Conservation (phyloP, 2,797 vertebrate genomes). For the Helicolenus hilgendorfi region DNA sequence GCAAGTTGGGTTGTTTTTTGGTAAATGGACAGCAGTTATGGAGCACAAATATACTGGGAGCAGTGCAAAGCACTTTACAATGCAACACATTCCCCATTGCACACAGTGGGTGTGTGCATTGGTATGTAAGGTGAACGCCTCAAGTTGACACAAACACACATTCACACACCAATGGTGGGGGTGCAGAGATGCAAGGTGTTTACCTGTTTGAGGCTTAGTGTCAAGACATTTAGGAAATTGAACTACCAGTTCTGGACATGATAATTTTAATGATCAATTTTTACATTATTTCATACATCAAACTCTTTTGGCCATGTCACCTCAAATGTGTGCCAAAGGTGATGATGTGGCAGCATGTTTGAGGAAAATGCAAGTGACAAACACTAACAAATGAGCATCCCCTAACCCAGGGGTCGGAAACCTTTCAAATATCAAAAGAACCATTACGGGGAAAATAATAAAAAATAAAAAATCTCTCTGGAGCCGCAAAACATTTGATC, state of each 20-base stretch:
- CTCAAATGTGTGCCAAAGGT: neutral
- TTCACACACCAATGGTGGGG: neutral
- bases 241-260: neutral
- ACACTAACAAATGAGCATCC: neutral
- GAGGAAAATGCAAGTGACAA: neutral
- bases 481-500: no score
- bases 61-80: neutral
- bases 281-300: neutral
- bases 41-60: neutral
- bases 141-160: neutral
- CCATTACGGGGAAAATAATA: no score
- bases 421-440: no score
- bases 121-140: neutral
- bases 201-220: neutral
- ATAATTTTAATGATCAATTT: accelerated
- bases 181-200: neutral
- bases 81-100: neutral
- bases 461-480: no score
- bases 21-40: neutral
- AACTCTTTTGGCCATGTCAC: neutral
- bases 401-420: neutral
- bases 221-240: neutral
- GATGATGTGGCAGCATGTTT: neutral
- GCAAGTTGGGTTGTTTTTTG: no score
- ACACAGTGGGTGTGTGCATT: neutral